These are phyloP conservation scores for Eutrigla gurnardus DNA, from an alignment of 2,797 vertebrate genomes.

Conservation along the genomic window DNA sequence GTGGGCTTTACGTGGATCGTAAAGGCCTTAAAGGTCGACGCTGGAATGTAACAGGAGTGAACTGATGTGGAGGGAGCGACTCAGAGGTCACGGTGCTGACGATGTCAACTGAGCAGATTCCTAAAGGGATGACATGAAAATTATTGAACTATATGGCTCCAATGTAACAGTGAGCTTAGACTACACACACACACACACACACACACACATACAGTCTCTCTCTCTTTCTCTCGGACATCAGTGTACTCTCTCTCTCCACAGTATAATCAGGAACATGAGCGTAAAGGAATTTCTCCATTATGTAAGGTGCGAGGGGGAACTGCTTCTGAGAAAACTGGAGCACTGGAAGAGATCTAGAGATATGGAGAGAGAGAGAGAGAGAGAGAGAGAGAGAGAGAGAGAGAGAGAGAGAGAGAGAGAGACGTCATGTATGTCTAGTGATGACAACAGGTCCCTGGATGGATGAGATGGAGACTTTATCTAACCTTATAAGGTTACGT, in stretches of 20 bases:
- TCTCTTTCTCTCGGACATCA: constrained; percentile 27
- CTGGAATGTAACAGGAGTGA: constrained; percentile 36
- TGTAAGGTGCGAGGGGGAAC: constrained; percentile 64
- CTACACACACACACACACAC: neutral
- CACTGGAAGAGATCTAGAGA: constrained; percentile 56
- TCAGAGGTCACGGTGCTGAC: constrained; percentile 15
- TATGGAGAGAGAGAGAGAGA: constrained; percentile 47
- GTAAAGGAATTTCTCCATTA: constrained; percentile 79
- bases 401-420: constrained; percentile 6
- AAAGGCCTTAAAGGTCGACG: constrained; percentile 26
- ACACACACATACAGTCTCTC: neutral
- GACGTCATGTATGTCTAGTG: neutral
- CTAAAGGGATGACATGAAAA: constrained; percentile 9
- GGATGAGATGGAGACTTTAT: neutral
- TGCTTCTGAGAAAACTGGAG: constrained; percentile 59
- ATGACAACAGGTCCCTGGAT: constrained; percentile 19
- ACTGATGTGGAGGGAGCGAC: constrained; percentile 15
- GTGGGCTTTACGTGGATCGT: constrained; percentile 19
- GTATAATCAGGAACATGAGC: constrained; percentile 72
- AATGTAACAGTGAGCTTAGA: neutral
- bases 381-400: constrained; percentile 25
- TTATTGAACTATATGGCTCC: neutral
- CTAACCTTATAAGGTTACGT: too few species aligned
- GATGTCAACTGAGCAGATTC: constrained; percentile 8
- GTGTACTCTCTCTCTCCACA: constrained; percentile 9